phyloP scores from a whole-genome alignment of 2,888 invertebrate genomes.

The Drosophila parthenogenetica region DNA sequence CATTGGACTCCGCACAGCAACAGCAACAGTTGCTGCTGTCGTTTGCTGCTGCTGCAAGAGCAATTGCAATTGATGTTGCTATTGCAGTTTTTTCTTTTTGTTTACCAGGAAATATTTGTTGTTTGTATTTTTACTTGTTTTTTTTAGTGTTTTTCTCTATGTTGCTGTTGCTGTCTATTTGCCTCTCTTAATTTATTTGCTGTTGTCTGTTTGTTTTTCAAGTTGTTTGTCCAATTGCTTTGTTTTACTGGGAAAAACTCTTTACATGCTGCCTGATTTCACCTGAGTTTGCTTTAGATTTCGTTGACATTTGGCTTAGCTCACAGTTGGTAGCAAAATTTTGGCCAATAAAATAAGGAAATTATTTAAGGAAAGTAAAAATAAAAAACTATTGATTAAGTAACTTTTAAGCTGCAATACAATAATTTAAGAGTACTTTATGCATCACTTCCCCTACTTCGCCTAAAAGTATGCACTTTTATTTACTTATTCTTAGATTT shows the following conservation, averaged over 20 bases:
- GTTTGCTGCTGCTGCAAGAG: constrained; percentile 30
- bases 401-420: no score
- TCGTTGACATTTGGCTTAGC: constrained; percentile 7
- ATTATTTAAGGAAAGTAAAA: not conserved
- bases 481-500: not conserved
- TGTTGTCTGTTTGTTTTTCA: constrained; percentile 36
- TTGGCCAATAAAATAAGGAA: constrained; percentile 1
- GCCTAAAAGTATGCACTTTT: constrained; percentile 8
- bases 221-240: constrained; percentile 58
- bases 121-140: constrained; percentile 21
- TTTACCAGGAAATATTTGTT: constrained; percentile 60
- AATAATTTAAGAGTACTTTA: not conserved
- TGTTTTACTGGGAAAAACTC: constrained; percentile 47
- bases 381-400: no score
- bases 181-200: constrained; percentile 17
- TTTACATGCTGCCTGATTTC: constrained; percentile 26
- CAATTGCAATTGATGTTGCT: constrained; percentile 17
- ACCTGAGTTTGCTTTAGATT: constrained; percentile 22
- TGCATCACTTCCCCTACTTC: no score
- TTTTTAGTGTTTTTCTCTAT: constrained; percentile 17
- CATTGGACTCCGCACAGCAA: constrained; percentile 2
- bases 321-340: constrained; percentile 18
- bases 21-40: constrained; percentile 21
- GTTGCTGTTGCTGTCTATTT: constrained; percentile 20
- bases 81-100: constrained; percentile 25